Percentiles rank a stretch among this genome's conserved stretches.
phyloP scores from a whole-genome alignment of 2,797 vertebrate genomes.

The Nothura maculosa region DNA sequence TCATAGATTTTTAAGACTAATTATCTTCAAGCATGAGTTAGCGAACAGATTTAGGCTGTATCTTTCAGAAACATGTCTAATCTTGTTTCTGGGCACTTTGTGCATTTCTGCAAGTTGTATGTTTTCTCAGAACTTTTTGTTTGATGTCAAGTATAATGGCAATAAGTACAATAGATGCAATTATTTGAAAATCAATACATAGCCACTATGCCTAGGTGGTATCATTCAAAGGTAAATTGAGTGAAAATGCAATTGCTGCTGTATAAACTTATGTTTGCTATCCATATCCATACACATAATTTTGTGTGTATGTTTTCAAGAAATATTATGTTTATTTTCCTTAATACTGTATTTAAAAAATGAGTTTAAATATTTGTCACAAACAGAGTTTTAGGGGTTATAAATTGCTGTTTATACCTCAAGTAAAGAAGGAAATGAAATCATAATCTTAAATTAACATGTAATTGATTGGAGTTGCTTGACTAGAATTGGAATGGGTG shows the following conservation, averaged over 20 bases:
- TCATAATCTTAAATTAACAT: not conserved
- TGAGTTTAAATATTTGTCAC: not conserved
- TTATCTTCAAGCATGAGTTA: not conserved
- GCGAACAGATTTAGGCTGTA: not conserved
- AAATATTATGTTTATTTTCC: not conserved
- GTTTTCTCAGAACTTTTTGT: conserved; percentile 10
- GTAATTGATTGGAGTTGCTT: not conserved
- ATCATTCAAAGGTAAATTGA: not conserved
- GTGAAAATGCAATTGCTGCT: not conserved
- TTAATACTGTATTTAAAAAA: not conserved
- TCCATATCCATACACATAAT: not conserved
- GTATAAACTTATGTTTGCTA: not conserved
- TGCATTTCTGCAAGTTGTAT: not conserved
- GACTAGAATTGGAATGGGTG: not conserved
- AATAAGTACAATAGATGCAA: not conserved
- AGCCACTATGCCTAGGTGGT: not conserved
- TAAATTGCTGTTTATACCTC: not conserved
- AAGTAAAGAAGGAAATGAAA: not conserved
- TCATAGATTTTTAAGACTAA: not conserved
- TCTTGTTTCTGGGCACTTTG: not conserved
- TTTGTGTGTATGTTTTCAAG: not conserved
- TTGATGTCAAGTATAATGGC: not conserved
- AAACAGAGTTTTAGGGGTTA: not conserved
- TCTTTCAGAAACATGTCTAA: not conserved
- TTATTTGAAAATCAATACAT: not conserved